Evolutionary conservation across 1,140 invertebrate genomes (phyloP), one percentile per base, ranked within the genome.

Genomic region (Patella vulgata): DNA sequence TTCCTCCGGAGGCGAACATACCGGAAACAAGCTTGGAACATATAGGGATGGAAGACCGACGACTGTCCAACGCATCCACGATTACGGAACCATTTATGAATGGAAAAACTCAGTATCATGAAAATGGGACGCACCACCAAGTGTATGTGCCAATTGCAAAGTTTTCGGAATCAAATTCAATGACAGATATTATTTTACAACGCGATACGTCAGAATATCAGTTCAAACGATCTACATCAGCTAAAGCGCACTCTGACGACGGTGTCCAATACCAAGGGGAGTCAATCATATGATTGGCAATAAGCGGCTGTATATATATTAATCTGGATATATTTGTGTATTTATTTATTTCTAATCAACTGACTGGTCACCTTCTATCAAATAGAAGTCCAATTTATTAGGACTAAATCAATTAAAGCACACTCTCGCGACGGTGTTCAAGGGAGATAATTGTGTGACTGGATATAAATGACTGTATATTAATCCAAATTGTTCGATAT

Each of bases 191-290:
- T 4, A 46, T 61, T 31, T 27, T 70, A 39, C 59, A 62, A n/a
- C 66, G 66, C 27, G 63, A 63, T 1, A 56, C 47, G n/a, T 80
- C 66, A 23, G 70, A 69, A 44, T 68, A 40, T 30, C 58, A 21
- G 54, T 64, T 75, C 17, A 58, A 48, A 11, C 50, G 75, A 21
- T 62, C 64, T 17, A 62, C 68, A 33, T 75, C 74, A 19, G 59
- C 56, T 40, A 75, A 73, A 44, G 75, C 75, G 2, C 70, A 71
- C 27, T 77, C 75, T 23, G 78, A 80, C 50, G 78, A 80, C 50
- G 78, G 78, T 0, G 78, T 80, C 12, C 69, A 46, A 40, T 80
- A 80, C 56, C 44, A 63, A 14, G 66, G 64, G 11, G 77, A 74
- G 25, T 63, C 63, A 36, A 63, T 74, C 58, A 62, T 76, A 21